These are phyloP conservation scores for Brachyptera risi DNA, from an alignment of 2,888 invertebrate species.

Conservation along the genomic window DNA sequence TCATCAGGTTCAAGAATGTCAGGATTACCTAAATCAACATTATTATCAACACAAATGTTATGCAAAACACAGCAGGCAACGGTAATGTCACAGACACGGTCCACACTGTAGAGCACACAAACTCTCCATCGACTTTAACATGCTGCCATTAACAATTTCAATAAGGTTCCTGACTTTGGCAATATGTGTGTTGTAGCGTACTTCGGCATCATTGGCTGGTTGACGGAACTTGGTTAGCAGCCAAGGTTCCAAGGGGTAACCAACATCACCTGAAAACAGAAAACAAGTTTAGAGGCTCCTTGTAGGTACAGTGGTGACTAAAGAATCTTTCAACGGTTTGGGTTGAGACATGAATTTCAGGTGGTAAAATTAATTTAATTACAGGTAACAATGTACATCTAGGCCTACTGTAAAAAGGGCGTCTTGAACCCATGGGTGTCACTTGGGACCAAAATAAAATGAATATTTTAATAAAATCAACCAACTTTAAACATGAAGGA, in stretches of 20 bases:
- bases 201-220: neutral
- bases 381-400: too few relatives aligned
- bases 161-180: neutral
- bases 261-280: neutral
- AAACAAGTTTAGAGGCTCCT: too few relatives aligned
- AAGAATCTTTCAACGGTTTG: too few relatives aligned
- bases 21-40: neutral
- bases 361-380: too few relatives aligned
- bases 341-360: too few relatives aligned
- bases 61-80: constrained; percentile 3
- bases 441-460: too few relatives aligned
- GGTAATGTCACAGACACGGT: neutral
- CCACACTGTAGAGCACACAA: neutral
- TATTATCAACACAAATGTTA: neutral
- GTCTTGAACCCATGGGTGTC: too few relatives aligned
- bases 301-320: too few relatives aligned
- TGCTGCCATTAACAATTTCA: neutral
- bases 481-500: too few relatives aligned
- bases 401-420: too few relatives aligned
- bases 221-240: constrained; percentile 4
- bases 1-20: too few relatives aligned
- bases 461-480: too few relatives aligned
- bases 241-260: constrained; percentile 1
- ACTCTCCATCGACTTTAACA: constrained; percentile 9
- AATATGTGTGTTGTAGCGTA: neutral